Base-by-base conservation (phyloP, 1,140 invertebrate genomes). In the Procambarus clarkii region DNA sequence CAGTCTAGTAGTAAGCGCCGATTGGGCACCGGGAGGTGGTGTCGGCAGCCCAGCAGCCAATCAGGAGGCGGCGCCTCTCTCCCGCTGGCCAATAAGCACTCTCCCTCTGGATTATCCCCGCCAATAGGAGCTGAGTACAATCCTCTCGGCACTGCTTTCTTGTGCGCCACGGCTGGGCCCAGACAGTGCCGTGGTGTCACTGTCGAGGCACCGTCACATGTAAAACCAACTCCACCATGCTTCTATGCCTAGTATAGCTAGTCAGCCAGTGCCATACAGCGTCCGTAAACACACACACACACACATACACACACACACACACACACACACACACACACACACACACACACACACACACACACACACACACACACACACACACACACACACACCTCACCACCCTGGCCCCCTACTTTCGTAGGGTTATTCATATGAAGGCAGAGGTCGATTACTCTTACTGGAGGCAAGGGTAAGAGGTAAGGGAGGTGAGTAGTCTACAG, bases 91-190 rank as follows among this genome's bases (percentile, higher is more conserved):
- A 88, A 88, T 88, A 44, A 81, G 21, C 78, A n/a, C 78, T 18
- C 60, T 71, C 45, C 45, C 78, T 74, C 60, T 21, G 86, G 86
- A 88, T 88, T 88, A 82, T 71, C 74, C 78, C 78, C 5, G 24
- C 86, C 86, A 88, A 88, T 88, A 34, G 86, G 78, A 71, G 86
- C 18, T 48, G 15, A 11, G 86, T 76, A 45, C 80, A 88, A 88
- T 82, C 78, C 86, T 88, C 86, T 24, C 64, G 78, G 58, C 86
- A 82, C 86, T 74, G 86, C 78, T 81, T 88, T 81, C 78, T 88
- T 81, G 76, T 86, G 86, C 79, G 79, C 79, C 69, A 74, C 48
- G 60, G 69, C 58, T 4, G n/a, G 64, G 64, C 34, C 34, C 15
- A 15, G 15, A 48, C 83, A 69, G 60, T 69, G 18, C 64, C 24